phyloP scores from a whole-genome alignment of 2,888 invertebrate species.

The Polyommatus icarus region DNA sequence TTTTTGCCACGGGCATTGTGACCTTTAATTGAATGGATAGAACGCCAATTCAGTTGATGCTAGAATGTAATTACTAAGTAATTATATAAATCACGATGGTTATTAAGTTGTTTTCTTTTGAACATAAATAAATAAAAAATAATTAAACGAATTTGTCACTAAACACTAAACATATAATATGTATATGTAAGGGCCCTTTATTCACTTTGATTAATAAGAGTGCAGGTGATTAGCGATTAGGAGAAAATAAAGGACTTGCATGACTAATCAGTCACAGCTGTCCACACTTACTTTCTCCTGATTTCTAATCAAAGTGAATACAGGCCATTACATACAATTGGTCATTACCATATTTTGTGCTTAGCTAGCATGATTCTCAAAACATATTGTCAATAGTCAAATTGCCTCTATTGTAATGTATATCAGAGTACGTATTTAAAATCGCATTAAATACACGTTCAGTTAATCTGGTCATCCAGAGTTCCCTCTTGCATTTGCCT shows the following conservation, averaged over 20 bases:
- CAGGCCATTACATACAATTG: background rate
- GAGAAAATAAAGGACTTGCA: too few relatives aligned
- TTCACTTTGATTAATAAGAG: too few relatives aligned
- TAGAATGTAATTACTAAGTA: background rate
- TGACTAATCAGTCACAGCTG: too few relatives aligned
- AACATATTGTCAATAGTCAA: background rate
- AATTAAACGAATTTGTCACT: background rate
- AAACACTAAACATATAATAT: too few relatives aligned
- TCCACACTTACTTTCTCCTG: too few relatives aligned
- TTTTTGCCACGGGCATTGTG: background rate
- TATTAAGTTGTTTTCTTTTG: too few relatives aligned
- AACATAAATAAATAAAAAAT: too few relatives aligned
- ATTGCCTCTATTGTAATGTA: slow-evolving; percentile 23
- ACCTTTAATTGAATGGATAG: background rate
- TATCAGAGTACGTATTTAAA: slow-evolving; percentile 49
- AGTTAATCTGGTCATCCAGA: slow-evolving; percentile 63
- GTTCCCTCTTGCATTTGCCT: slow-evolving; percentile 58
- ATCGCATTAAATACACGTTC: slow-evolving; percentile 55
- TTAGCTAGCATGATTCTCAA: background rate
- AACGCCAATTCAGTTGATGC: background rate
- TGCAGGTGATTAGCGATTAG: too few relatives aligned
- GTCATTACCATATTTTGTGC: background rate
- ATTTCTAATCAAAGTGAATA: too few relatives aligned
- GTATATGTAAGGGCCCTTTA: too few relatives aligned
- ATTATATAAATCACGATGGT: too few relatives aligned